A percentile compares a stretch with the other conserved stretches of the same genome.
Evolutionary conservation across 2,888 invertebrate genomes (phyloP).

Genomic region (Drosophila setosimentum): DNA sequence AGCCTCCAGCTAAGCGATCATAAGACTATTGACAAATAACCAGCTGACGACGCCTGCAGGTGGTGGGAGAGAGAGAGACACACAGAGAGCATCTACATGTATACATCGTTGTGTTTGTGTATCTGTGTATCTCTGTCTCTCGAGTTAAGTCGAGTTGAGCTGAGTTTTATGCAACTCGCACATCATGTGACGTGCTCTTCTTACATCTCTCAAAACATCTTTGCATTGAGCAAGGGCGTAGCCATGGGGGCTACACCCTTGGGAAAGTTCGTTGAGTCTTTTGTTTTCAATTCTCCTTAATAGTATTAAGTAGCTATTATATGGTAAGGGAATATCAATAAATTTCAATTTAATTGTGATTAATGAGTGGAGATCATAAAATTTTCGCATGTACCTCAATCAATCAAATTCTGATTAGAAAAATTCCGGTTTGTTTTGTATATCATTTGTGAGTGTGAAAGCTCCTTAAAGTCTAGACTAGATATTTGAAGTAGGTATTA

Average conservation of each 20-base stretch:
- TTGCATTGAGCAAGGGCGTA: neutral
- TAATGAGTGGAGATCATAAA: slow-evolving; percentile 58
- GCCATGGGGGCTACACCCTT: neutral
- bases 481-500: slow-evolving; percentile 29
- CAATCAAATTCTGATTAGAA: slow-evolving; percentile 70
- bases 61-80: slow-evolving; percentile 31
- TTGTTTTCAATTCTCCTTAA: neutral
- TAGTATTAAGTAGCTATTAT: slow-evolving; percentile 27
- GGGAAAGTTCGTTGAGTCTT: neutral
- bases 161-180: slow-evolving; percentile 72
- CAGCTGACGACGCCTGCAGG: slow-evolving; percentile 44
- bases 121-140: slow-evolving; percentile 35
- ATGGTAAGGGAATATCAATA: slow-evolving; percentile 37
- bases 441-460: slow-evolving; percentile 33
- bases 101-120: slow-evolving; percentile 16
- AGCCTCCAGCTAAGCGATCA: slow-evolving; percentile 41
- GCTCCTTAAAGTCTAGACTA: slow-evolving; percentile 26
- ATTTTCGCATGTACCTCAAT: slow-evolving; percentile 41
- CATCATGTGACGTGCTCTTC: slow-evolving; percentile 67
- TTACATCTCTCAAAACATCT: slow-evolving; percentile 27
- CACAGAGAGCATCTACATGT: slow-evolving; percentile 31
- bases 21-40: slow-evolving; percentile 54
- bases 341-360: slow-evolving; percentile 67
- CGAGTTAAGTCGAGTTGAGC: slow-evolving; percentile 62
- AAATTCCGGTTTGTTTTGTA: slow-evolving; percentile 16